Evolutionary conservation across 2,888 invertebrate species (phyloP), one percentile per base, ranked within the genome.

Genomic region (Onthophagus sagittarius): DNA sequence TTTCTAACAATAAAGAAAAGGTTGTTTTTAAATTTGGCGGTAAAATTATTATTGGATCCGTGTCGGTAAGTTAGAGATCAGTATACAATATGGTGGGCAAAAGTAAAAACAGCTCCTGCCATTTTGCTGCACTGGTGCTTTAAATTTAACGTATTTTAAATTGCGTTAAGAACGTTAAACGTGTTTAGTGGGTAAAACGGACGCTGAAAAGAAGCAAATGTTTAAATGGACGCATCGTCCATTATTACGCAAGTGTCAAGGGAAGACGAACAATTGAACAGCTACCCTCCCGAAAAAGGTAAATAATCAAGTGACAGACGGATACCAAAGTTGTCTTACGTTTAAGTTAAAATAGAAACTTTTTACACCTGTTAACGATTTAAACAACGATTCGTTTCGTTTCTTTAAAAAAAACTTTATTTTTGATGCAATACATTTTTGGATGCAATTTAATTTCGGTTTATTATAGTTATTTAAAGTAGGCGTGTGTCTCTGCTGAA

Each of bases 241-340:
- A 96, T 97, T 91, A 97, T 97, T 89, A 96, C 96, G 89, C 96
- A 96, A 92, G 97, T 96, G 91, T 94, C 94, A 90, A 93, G 96
- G 90, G 96, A 97, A 92, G 96, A 96, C 92, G 96, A 96, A 89
- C 94, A 94, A 90, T 91, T 95, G 89, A 95, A 94, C 90, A 94
- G 92, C 89, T 93, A 92, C 90, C 90, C 93, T 88, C 90, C 92
- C 89, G 96, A 95, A 89, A 95, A 96, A 95, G 95, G 96, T 96
- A 91, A 91, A 84, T 83, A 83, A 82, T 23, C 76, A 78, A 79
- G 74, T 80, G 81, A 81, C 81, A 81, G 78, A 23, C 23, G 23
- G 23, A 23, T 23, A 23, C 23, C 3, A 23, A 23, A 23, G 23
- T 23, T 23, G 23, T 23, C 23, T 23, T 77, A 76, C 69, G 69